Conservation (phyloP, 2,888 invertebrate species). For the Microdon myrmicae region DNA sequence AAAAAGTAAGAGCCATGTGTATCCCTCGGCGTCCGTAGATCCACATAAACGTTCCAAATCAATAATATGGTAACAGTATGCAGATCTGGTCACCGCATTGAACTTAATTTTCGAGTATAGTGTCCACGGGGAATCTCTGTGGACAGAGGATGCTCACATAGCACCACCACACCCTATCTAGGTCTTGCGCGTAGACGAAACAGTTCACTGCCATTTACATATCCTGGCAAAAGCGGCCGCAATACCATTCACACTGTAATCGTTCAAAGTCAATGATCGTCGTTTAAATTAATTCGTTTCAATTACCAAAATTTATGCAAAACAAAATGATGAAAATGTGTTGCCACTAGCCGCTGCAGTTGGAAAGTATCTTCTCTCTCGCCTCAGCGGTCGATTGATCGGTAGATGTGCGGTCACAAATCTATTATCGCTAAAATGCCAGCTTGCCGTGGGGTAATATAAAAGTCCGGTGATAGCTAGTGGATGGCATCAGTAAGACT, state of each 20-base stretch:
- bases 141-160: neutral
- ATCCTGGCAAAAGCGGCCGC: too few relatives aligned
- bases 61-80: slow-evolving; percentile 26
- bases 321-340: slow-evolving; percentile 24
- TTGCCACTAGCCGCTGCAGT: slow-evolving; percentile 4
- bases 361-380: slow-evolving; percentile 2
- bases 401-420: slow-evolving; percentile 3
- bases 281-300: slow-evolving; percentile 21
- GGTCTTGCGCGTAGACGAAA: neutral
- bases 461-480: slow-evolving; percentile 54
- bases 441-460: slow-evolving; percentile 53
- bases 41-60: slow-evolving; percentile 10
- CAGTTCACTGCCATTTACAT: slow-evolving; percentile 10
- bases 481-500: slow-evolving; percentile 58
- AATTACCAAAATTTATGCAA: slow-evolving; percentile 36
- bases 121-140: neutral
- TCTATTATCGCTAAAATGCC: slow-evolving; percentile 13
- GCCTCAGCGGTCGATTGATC: neutral
- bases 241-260: neutral
- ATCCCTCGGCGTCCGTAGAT: neutral
- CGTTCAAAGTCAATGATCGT: neutral
- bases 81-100: slow-evolving; percentile 6
- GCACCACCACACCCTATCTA: slow-evolving; percentile 2
- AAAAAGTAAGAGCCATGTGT: slow-evolving; percentile 6
- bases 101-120: too few relatives aligned